Base-by-base conservation (phyloP, 2,888 invertebrate genomes). In the Erebia epiphron region DNA sequence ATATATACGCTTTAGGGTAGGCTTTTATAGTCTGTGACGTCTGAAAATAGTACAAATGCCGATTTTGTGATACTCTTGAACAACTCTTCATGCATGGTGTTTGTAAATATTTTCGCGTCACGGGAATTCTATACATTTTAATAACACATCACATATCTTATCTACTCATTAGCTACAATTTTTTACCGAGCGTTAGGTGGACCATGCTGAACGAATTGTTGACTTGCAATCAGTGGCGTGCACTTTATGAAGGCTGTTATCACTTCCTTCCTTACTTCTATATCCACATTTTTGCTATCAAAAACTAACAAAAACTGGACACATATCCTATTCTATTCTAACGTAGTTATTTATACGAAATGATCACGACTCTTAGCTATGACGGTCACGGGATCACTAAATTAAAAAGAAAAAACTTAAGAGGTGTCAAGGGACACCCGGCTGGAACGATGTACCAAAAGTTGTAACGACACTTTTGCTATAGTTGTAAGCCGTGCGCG, bases 141-240 rank as follows among this genome's bases (percentile, higher is more conserved):
- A 90, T 89, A 89, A 90, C 83, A 89, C 89, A 88, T 90, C 90
- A 92, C 92, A 92, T 92, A 92, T 90, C 88, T 85, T 66, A 83
- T 86, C 88, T 90, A 90, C 86, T 90, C 88, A 87, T 88, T 91
- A 82, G 90, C 89, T 83, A 84, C 82, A 84, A 52, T 80, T 87
- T 88, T 88, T 83, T 89, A 91, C 87, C 83, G 86, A 85, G 88
- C 86, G 89, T 87, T 87, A 85, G 86, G 87, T 86, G 90, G 92
- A 91, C 91, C 91, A 92, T 83, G 63, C 74, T 73, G 68, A 70
- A 74, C 64, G 61, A 72, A 76, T 71, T 71, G 70, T 75, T 73
- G 77, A 79, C 65, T 72, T 69, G 67, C 69, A 52, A 49, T 2
- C n/a, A 60, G 46, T 62, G 62, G 49, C 49, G 46, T 62, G 49